Percentiles rank a stretch among this genome's conserved stretches.
Evolutionary conservation across 2,888 invertebrate genomes (phyloP).

Genomic region (Petrolisthes cinctipes): DNA sequence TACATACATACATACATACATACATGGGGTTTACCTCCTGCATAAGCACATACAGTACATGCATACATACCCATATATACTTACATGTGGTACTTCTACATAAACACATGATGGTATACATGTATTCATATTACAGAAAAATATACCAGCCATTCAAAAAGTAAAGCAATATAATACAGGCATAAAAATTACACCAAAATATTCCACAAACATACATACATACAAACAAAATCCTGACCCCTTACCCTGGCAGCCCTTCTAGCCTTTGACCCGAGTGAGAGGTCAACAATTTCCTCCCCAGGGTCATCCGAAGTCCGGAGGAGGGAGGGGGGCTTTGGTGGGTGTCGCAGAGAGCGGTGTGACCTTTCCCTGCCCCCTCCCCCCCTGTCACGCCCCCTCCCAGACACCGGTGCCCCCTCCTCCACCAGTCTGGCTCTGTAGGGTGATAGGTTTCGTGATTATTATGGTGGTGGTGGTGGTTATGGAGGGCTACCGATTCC

Average conservation of each 20-base stretch:
- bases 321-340: constrained; percentile 36
- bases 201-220: not conserved
- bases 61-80: too few species aligned
- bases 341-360: not conserved
- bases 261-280: constrained; percentile 44
- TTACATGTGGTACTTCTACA: too few species aligned
- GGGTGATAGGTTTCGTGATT: too few species aligned
- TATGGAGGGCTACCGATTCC: too few species aligned
- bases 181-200: not conserved
- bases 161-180: not conserved
- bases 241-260: constrained; percentile 46
- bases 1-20: too few species aligned
- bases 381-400: not conserved
- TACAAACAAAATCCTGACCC: not conserved
- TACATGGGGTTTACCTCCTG: too few species aligned
- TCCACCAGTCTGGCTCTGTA: constrained; percentile 26
- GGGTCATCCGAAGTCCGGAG: constrained; percentile 34
- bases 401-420: constrained; percentile 2
- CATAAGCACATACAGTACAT: too few species aligned
- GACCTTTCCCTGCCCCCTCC: constrained; percentile 18
- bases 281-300: constrained; percentile 50
- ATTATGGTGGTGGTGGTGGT: not conserved
- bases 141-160: too few species aligned
- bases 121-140: too few species aligned
- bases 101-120: too few species aligned